These are phyloP conservation scores for Squalus acanthias DNA, from an alignment of 2,797 vertebrate genomes.

Conservation along the genomic window DNA sequence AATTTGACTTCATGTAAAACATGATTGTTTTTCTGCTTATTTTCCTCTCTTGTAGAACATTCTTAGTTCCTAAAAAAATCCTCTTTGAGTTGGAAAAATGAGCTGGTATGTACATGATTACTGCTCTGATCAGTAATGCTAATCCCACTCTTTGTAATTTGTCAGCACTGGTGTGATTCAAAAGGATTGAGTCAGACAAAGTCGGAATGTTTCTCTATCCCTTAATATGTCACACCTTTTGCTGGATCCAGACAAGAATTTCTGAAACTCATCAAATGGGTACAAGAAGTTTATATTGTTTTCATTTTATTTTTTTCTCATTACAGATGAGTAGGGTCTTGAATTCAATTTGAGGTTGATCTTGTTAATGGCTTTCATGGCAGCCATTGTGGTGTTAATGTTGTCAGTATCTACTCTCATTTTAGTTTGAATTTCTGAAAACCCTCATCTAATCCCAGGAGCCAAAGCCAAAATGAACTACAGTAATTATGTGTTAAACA, in stretches of 20 bases:
- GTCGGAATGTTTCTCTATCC: neutral
- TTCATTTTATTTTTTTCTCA: neutral
- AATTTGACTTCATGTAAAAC: neutral
- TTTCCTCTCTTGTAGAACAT: neutral
- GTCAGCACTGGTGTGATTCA: neutral
- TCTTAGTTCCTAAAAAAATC: neutral
- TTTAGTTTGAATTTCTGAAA: slow-evolving; percentile 50
- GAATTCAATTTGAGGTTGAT: neutral
- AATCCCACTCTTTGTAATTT: neutral
- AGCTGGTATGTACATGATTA: neutral
- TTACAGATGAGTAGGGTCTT: neutral
- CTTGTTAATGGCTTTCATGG: slow-evolving; percentile 20
- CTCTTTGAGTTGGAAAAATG: neutral
- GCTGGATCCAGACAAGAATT: neutral
- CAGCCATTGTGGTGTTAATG: slow-evolving; percentile 1
- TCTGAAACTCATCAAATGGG: neutral
- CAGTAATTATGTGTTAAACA: slow-evolving; percentile 59
- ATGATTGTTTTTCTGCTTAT: neutral
- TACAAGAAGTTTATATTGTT: neutral
- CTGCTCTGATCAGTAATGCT: neutral
- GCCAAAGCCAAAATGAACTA: slow-evolving; percentile 32
- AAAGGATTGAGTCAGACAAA: neutral
- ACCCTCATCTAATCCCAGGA: slow-evolving; percentile 48
- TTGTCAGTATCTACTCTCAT: slow-evolving; percentile 31
- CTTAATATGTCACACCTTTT: neutral